These are phyloP conservation scores for Apolygus lucorum DNA, from an alignment of 1,140 invertebrate species.

Conservation along the genomic window DNA sequence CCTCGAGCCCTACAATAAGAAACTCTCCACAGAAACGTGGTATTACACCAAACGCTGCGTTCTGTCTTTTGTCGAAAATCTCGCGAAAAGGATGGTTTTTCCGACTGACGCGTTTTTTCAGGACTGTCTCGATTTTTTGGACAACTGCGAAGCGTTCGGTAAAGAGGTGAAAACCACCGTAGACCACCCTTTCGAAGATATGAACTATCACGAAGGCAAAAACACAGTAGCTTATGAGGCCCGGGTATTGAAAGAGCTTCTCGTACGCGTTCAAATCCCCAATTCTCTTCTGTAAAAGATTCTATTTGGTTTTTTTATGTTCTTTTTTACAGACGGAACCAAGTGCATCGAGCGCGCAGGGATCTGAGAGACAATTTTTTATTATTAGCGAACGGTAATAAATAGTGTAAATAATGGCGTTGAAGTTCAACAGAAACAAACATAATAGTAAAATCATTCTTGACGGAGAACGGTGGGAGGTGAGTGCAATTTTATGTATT, in stretches of 20 bases:
- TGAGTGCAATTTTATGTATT: too few relatives aligned
- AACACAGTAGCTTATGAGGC: conserved; percentile 92
- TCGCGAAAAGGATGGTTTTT: conserved; percentile 84
- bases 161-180: conserved; percentile 72
- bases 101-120: conserved; percentile 78
- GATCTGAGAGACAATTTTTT: too few relatives aligned
- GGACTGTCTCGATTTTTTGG: conserved; percentile 86
- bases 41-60: conserved; percentile 89
- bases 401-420: conserved; percentile 17
- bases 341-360: too few relatives aligned
- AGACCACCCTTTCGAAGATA: conserved; percentile 70
- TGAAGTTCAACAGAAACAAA: conserved; percentile 24
- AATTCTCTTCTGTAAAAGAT: conserved; percentile 21
- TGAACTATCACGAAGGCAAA: conserved; percentile 62
- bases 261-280: conserved; percentile 44
- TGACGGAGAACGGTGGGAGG: conserved; percentile 26
- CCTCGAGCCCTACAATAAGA: conserved; percentile 90
- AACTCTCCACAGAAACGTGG: conserved; percentile 94
- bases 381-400: too few relatives aligned
- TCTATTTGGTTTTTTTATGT: conserved; percentile 1
- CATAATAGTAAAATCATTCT: conserved; percentile 23
- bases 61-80: conserved; percentile 83
- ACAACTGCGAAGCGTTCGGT: conserved; percentile 85
- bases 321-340: conserved; percentile 4
- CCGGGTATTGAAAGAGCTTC: conserved; percentile 70